Percentiles rank a stretch among this genome's conserved stretches.
phyloP scores from a whole-genome alignment of 2,797 vertebrate genomes.

The Carapus acus region DNA sequence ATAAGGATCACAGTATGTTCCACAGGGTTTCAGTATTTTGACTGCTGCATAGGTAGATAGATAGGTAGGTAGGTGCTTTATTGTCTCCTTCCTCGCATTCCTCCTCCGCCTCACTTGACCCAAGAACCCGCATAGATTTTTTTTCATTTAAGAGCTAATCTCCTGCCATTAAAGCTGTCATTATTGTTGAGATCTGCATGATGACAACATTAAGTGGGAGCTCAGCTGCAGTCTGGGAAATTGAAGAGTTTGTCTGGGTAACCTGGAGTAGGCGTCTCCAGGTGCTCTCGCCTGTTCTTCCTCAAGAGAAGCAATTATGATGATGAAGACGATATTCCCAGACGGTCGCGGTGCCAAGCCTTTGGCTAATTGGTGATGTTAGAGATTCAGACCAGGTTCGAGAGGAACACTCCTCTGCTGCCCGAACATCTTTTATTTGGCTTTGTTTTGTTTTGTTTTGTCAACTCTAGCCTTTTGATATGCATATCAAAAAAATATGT shows the following conservation, averaged over 20 bases:
- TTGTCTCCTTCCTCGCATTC: too few relatives aligned
- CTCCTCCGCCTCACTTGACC: conserved; percentile 7
- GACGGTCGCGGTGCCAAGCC: conserved; percentile 57
- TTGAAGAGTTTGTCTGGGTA: conserved; percentile 59
- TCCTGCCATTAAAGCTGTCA: conserved; percentile 61
- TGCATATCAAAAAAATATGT: conserved; percentile 72
- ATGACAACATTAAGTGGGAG: conserved; percentile 65
- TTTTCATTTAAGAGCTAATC: conserved; percentile 33
- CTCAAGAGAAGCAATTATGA: conserved; percentile 83
- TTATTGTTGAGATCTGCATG: conserved; percentile 62
- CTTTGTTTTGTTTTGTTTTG: conserved; percentile 49
- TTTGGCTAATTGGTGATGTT: conserved; percentile 72
- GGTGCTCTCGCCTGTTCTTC: conserved; percentile 64
- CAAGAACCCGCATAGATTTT: conserved; percentile 33
- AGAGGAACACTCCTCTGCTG: conserved; percentile 39
- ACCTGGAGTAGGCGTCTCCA: conserved; percentile 61
- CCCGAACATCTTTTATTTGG: conserved; percentile 48
- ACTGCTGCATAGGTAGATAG: too few relatives aligned
- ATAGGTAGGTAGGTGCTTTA: too few relatives aligned
- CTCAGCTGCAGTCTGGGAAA: conserved; percentile 58
- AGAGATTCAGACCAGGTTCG: conserved; percentile 60
- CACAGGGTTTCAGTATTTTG: too few relatives aligned
- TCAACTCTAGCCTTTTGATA: conserved; percentile 67
- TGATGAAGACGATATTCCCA: conserved; percentile 59
- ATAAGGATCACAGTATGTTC: too few relatives aligned